Base-by-base conservation (phyloP, 2,888 invertebrate species). In the Microdon myrmicae region DNA sequence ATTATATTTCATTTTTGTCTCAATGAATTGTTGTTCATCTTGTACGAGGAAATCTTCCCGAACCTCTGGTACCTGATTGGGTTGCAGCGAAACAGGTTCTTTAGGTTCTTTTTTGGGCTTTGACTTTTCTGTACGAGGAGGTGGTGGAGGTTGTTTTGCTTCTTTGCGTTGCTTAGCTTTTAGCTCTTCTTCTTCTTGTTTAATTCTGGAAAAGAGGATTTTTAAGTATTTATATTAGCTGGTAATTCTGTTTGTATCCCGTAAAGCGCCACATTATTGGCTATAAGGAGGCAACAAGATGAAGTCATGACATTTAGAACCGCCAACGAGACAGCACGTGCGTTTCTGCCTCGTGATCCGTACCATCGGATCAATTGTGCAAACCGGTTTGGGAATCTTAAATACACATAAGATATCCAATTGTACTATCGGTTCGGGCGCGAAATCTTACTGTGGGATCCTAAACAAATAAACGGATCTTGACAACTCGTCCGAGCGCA, bases 1-100 rank as follows among this genome's bases (percentile, higher is more conserved):
- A 69, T 73, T 69, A 29, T 68, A 74, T 0, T 68, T 58, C 3
- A 71, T 56, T 2, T 75, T 41, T 12, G 67, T 58, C 2, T 69
- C 53, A 9, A 56, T 3, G 45, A 71, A 73, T 9, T 74, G 60
- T 3, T 53, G 48, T 2, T 72, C 59, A 25, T 78, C 74, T 2
- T 45, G 44, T 2, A 69, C 48, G 0, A 73, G 23, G 44, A 77
- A 79, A 1, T 71, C 66, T 0, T 3, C 1, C 5, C 56, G 60
- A 4, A 73, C 38, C 48, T 74, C 69, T 1, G 78, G 78, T 5
- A 70, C 43, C 54, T 68, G 45, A 10, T 70, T 68, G 0, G 34
- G 26, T 0, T 35, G 54, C 9, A 77, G 45, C 0, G 13, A 0
- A 0, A 51, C 69, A 1, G 73, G 71, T 25, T 74, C 74, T 12